Evolutionary conservation across 1,140 invertebrate species (phyloP).

Genomic region (Drosophila obscura): DNA sequence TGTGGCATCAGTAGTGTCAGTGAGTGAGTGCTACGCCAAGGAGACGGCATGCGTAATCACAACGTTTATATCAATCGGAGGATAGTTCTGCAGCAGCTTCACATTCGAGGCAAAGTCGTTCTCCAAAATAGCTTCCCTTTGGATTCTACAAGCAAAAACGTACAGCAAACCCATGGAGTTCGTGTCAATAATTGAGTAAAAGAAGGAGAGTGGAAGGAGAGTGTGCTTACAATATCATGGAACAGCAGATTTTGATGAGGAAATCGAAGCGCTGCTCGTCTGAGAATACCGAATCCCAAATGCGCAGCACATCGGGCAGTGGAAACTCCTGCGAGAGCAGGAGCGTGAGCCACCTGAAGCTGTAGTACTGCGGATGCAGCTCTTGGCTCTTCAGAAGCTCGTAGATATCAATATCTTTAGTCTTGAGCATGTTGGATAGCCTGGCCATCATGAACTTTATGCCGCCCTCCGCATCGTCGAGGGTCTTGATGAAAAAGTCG

Average conservation of each 20-base stretch:
- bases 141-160: conserved; percentile 86
- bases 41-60: conserved; percentile 74
- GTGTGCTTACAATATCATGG: conserved; percentile 95
- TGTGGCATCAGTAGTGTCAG: too few species aligned
- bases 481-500: conserved; percentile 98
- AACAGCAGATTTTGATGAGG: conserved; percentile 95
- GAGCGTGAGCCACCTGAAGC: conserved; percentile 94
- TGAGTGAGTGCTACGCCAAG: conserved; percentile 51
- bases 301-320: conserved; percentile 96
- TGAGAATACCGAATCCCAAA: conserved; percentile 98
- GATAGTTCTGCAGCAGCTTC: conserved; percentile 95
- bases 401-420: conserved; percentile 91
- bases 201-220: not conserved
- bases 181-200: conserved; percentile 6
- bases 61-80: conserved; percentile 88
- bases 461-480: conserved; percentile 96
- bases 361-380: conserved; percentile 96
- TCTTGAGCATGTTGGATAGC: conserved; percentile 90
- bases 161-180: not conserved
- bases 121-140: conserved; percentile 91
- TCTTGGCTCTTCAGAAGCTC: conserved; percentile 91
- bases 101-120: conserved; percentile 96
- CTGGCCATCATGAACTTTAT: conserved; percentile 94
- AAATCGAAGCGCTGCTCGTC: conserved; percentile 95
- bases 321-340: conserved; percentile 98